Percentiles rank a stretch among this genome's conserved stretches.
phyloP scores from a whole-genome alignment of 2,888 invertebrate species.

The Anorthoa munda region DNA sequence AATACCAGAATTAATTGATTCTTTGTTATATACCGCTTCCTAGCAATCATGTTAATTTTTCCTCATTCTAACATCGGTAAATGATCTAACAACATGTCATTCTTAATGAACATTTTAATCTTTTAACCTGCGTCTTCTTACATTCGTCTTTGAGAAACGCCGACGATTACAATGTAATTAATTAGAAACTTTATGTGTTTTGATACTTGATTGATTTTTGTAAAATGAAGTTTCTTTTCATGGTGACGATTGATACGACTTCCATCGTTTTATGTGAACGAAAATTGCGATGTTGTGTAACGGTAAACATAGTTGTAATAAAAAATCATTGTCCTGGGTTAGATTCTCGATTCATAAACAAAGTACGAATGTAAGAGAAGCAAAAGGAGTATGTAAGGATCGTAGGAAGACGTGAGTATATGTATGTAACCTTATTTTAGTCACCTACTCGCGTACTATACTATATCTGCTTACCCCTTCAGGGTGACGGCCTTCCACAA shows the following conservation, averaged over 20 bases:
- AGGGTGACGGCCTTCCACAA: neutral
- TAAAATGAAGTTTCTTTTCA: neutral
- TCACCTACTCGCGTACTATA: no score
- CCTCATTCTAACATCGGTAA: conserved; percentile 13
- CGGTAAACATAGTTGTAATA: no score
- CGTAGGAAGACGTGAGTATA: no score
- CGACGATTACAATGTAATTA: conserved; percentile 30
- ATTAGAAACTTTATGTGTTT: conserved; percentile 11
- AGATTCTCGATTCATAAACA: no score
- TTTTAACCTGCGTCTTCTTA: conserved; percentile 19
- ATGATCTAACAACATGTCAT: conserved; percentile 18
- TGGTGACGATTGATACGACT: neutral
- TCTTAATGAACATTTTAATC: conserved; percentile 37
- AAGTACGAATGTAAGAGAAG: no score
- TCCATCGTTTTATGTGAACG: neutral
- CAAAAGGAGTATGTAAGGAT: no score
- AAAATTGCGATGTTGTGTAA: no score
- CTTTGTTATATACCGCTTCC: neutral
- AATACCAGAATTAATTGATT: neutral
- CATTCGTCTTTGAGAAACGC: conserved; percentile 35
- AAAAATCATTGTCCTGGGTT: no score
- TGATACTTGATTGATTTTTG: conserved; percentile 26
- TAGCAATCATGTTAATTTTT: conserved; percentile 17
- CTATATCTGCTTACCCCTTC: neutral
- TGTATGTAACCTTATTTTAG: no score